Percentiles rank a stretch among this genome's conserved stretches.
phyloP scores from a whole-genome alignment of 2,113 vertebrate species.

The Callopanchax toddi region DNA sequence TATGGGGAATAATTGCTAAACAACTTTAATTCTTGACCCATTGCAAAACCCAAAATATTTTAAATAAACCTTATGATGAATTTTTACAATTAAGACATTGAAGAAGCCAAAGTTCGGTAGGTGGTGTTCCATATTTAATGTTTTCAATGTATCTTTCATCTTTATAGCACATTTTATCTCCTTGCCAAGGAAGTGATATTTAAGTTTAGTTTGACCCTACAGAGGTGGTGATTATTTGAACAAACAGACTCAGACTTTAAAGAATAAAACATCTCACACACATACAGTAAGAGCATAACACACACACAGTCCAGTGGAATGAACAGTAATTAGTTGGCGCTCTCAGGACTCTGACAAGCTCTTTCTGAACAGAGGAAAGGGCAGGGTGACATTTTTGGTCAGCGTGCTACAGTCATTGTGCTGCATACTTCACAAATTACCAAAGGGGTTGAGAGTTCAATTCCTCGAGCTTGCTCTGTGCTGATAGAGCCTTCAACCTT shows the following conservation, averaged over 20 bases:
- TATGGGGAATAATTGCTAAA: too few relatives aligned
- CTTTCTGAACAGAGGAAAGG: conserved; percentile 75
- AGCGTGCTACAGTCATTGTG: conserved; percentile 48
- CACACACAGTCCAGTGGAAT: conserved; percentile 47
- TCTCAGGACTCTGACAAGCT: conserved; percentile 68
- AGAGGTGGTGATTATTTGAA: conserved; percentile 46
- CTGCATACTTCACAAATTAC: conserved; percentile 67
- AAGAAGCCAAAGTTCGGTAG: too few relatives aligned
- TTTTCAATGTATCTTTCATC: too few relatives aligned
- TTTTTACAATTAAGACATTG: too few relatives aligned
- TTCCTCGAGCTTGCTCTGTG: conserved; percentile 53
- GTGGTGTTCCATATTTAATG: too few relatives aligned
- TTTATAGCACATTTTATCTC: conserved; percentile 15
- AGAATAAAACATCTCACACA: conserved; percentile 39
- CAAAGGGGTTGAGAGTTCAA: conserved; percentile 70
- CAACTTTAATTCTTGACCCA: too few relatives aligned
- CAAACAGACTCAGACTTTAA: conserved; percentile 9
- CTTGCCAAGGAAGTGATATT: conserved; percentile 48
- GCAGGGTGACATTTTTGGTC: conserved; percentile 80
- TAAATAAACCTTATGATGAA: too few relatives aligned
- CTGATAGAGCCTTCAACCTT: conserved; percentile 69
- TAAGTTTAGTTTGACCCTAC: conserved; percentile 61
- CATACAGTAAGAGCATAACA: conserved; percentile 24
- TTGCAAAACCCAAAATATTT: too few relatives aligned
- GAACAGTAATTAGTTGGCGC: conserved; percentile 74